phyloP scores from a whole-genome alignment of 2,888 invertebrate genomes.

The Microdon myrmicae region DNA sequence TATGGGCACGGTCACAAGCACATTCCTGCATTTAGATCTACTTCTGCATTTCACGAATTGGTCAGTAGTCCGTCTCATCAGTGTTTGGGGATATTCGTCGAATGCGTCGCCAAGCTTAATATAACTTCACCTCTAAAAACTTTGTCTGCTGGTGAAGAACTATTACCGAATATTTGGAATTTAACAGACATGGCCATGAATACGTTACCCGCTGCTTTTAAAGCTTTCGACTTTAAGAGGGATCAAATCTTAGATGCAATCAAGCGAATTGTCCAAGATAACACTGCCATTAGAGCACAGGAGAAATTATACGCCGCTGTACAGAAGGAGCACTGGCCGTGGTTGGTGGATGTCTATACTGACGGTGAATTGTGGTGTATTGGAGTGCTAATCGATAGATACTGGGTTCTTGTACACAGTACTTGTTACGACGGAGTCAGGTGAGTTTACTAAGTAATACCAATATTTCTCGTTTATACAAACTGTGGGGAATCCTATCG shows the following conservation, averaged over 20 bases:
- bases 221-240: slow-evolving; percentile 55
- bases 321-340: slow-evolving; percentile 71
- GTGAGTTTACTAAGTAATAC: no score
- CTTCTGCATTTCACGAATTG: slow-evolving; percentile 47
- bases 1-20: slow-evolving; percentile 52
- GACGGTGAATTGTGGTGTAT: slow-evolving; percentile 78
- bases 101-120: slow-evolving; percentile 60
- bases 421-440: slow-evolving; percentile 67
- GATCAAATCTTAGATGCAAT: slow-evolving; percentile 59
- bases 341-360: slow-evolving; percentile 78
- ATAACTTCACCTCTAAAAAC: slow-evolving; percentile 58
- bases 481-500: no score
- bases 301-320: slow-evolving; percentile 60
- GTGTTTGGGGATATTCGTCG: slow-evolving; percentile 61
- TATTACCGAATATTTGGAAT: slow-evolving; percentile 23
- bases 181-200: slow-evolving; percentile 54
- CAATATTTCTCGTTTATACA: no score
- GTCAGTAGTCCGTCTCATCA: slow-evolving; percentile 47
- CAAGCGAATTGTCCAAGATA: slow-evolving; percentile 57
- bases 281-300: slow-evolving; percentile 59
- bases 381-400: slow-evolving; percentile 74
- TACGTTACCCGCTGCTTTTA: slow-evolving; percentile 38
- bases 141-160: slow-evolving; percentile 57
- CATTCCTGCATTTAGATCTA: slow-evolving; percentile 1
- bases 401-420: slow-evolving; percentile 75